Conservation (phyloP, 2,113 vertebrate genomes). For the Ranitomeya variabilis region DNA sequence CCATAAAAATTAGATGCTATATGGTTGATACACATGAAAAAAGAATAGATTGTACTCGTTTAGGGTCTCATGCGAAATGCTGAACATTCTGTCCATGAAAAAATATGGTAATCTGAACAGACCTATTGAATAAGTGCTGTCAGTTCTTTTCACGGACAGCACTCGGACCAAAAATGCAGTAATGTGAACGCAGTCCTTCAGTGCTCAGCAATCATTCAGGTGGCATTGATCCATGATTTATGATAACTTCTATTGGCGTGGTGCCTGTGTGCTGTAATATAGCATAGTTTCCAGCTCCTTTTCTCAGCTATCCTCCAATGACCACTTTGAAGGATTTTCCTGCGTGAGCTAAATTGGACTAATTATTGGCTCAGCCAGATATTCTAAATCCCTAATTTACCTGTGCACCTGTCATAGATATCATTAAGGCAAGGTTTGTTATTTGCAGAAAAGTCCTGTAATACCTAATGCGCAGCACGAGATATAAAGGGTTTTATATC, state of each 20-base stretch:
- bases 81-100: too few relatives aligned
- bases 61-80: too few relatives aligned
- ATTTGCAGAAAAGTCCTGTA: background rate
- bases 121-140: too few relatives aligned
- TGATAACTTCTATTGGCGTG: background rate
- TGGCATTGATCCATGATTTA: background rate
- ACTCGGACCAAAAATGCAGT: too few relatives aligned
- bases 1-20: too few relatives aligned
- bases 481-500: background rate
- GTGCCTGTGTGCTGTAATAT: background rate
- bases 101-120: too few relatives aligned
- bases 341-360: background rate
- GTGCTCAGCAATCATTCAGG: background rate
- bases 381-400: constrained; percentile 25
- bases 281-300: background rate
- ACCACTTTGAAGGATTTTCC: constrained; percentile 20
- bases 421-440: constrained; percentile 16
- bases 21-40: too few relatives aligned
- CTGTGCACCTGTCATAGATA: constrained; percentile 30
- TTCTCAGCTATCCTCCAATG: constrained; percentile 1
- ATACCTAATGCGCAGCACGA: background rate
- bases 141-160: too few relatives aligned
- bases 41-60: too few relatives aligned
- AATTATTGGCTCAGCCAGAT: constrained; percentile 14
- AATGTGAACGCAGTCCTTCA: too few relatives aligned